Evolutionary conservation across 1,140 invertebrate genomes (phyloP).

Genomic region (Heliconius himera): DNA sequence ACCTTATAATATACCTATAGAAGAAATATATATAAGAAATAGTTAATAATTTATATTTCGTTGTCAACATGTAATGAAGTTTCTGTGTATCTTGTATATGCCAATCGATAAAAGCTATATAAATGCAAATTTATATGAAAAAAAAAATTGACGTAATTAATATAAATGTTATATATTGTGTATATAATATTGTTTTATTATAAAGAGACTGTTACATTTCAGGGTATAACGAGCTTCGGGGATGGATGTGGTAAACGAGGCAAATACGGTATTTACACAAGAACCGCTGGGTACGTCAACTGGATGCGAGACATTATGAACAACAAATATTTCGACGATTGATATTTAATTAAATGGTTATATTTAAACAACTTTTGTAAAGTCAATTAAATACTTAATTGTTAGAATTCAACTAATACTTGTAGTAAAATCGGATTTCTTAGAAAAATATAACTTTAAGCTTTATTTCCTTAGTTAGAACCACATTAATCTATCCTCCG

Average conservation of each 20-base stretch:
- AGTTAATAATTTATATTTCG: too few species aligned
- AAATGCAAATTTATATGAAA: too few species aligned
- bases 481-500: not conserved
- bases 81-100: too few species aligned
- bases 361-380: not conserved
- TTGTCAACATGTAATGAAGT: too few species aligned
- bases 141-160: not conserved
- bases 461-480: not conserved
- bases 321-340: conserved; percentile 55
- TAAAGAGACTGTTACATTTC: conserved; percentile 64
- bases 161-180: not conserved
- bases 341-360: conserved; percentile 11
- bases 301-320: conserved; percentile 87
- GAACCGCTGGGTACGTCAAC: conserved; percentile 91
- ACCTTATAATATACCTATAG: too few species aligned
- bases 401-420: not conserved
- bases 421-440: not conserved
- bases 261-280: conserved; percentile 96
- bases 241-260: conserved; percentile 95
- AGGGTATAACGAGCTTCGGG: conserved; percentile 96
- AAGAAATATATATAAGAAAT: too few species aligned
- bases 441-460: not conserved
- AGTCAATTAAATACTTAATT: not conserved
- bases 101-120: too few species aligned
- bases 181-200: not conserved